Conservation (phyloP, 2,888 invertebrate species). For the Neelides folsomi region DNA sequence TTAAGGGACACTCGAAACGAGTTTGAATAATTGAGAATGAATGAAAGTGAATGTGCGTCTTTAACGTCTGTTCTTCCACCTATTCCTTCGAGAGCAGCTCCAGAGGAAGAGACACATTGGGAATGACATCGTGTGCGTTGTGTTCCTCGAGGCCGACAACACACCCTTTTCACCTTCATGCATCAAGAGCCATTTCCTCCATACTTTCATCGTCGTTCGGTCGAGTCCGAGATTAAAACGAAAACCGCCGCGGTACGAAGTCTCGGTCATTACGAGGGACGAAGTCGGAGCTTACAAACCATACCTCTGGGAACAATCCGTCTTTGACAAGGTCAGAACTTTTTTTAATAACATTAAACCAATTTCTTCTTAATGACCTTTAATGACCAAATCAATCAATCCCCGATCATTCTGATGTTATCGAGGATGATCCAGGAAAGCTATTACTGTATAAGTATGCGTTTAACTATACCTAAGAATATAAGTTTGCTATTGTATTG, state of each 20-base stretch:
- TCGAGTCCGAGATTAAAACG: slow-evolving; percentile 75
- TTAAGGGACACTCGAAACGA: too few species aligned
- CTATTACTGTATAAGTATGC: too few species aligned
- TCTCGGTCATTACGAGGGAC: slow-evolving; percentile 82
- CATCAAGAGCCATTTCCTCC: slow-evolving; percentile 87
- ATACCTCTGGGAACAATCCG: slow-evolving; percentile 87
- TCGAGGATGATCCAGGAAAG: too few species aligned
- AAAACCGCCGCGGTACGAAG: slow-evolving; percentile 72
- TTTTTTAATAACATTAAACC: too few species aligned
- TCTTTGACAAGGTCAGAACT: slow-evolving; percentile 57
- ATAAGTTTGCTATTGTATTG: too few species aligned
- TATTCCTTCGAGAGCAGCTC: slow-evolving; percentile 39
- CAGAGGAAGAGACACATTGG: slow-evolving; percentile 87
- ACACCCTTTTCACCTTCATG: slow-evolving; percentile 84
- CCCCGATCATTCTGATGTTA: too few species aligned
- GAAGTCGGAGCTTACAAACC: slow-evolving; percentile 93
- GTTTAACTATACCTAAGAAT: too few species aligned
- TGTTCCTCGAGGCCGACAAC: slow-evolving; percentile 83
- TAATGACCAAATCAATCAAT: too few species aligned
- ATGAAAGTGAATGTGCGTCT: too few species aligned
- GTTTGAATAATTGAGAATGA: too few species aligned
- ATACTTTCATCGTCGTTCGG: slow-evolving; percentile 81
- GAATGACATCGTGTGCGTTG: slow-evolving; percentile 88
- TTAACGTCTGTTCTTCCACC: too few species aligned
- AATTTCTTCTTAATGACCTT: too few species aligned